Conservation (phyloP, 2,113 vertebrate species). For the Brachyhypopomus occidentalis region DNA sequence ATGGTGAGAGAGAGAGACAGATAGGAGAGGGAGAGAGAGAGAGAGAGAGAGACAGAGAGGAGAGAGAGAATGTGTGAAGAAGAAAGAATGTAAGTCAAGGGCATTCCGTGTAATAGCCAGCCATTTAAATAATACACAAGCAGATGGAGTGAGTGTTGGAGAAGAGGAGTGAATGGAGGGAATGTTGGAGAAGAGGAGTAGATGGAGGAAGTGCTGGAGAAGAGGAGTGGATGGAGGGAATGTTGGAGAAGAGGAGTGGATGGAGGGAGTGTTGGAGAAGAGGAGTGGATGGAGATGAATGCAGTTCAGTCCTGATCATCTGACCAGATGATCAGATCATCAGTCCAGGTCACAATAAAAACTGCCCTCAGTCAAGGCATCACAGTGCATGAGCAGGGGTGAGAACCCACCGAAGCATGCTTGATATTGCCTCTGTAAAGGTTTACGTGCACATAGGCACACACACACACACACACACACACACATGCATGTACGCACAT, state of each 20-base stretch:
- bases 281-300: background rate
- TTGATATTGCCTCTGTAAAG: too few species aligned
- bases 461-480: too few species aligned
- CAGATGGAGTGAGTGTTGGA: background rate
- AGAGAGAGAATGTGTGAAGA: background rate
- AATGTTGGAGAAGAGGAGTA: background rate
- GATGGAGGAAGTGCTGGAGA: background rate
- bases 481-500: too few species aligned
- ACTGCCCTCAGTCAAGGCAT: background rate
- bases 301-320: constrained; percentile 4
- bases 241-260: background rate
- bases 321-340: too few species aligned
- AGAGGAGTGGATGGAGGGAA: background rate
- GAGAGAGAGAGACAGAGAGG: background rate
- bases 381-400: background rate
- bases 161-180: background rate
- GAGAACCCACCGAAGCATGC: background rate
- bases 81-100: background rate
- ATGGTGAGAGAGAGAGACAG: background rate
- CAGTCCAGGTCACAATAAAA: background rate
- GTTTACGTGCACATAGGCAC: too few species aligned
- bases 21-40: too few species aligned
- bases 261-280: background rate
- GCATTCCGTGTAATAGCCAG: too few species aligned
- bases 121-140: too few species aligned